These are phyloP conservation scores for Eretmocerus hayati DNA, from an alignment of 2,888 invertebrate species.

Conservation along the genomic window DNA sequence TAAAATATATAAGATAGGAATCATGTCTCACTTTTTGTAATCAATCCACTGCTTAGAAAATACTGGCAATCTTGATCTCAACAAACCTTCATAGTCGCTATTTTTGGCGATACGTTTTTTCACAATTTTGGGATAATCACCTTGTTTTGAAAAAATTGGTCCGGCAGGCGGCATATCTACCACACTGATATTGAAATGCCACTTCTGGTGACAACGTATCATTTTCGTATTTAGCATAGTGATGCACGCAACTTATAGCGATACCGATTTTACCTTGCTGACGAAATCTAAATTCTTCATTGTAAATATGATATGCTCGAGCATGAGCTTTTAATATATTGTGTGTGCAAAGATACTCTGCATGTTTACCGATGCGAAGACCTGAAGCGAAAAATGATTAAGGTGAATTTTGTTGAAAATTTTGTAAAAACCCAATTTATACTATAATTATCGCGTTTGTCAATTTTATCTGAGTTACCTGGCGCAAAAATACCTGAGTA, in stretches of 20 bases:
- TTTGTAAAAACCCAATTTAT: no score
- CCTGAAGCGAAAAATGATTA: constrained; percentile 1
- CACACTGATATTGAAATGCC: constrained; percentile 43
- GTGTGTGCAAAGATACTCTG: constrained; percentile 61
- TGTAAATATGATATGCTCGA: constrained; percentile 58
- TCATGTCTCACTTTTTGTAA: constrained; percentile 33
- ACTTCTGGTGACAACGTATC: constrained; percentile 21
- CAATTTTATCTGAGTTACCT: no score
- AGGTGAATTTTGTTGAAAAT: background rate
- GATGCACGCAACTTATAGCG: constrained; percentile 15
- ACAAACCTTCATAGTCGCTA: constrained; percentile 45
- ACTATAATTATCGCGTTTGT: no score
- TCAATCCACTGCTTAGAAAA: constrained; percentile 52
- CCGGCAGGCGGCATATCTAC: constrained; percentile 47
- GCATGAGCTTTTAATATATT: no score
- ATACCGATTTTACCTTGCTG: constrained; percentile 50
- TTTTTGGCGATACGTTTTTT: constrained; percentile 44
- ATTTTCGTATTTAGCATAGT: constrained; percentile 14
- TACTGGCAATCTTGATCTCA: constrained; percentile 45
- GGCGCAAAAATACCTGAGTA: no score
- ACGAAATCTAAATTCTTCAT: constrained; percentile 52
- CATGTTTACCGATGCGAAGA: constrained; percentile 43
- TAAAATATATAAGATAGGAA: no score
- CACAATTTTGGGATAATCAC: constrained; percentile 51
- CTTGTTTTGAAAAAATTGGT: constrained; percentile 46